phyloP scores from a whole-genome alignment of 2,113 vertebrate species.

The Melanocharis versteri region DNA sequence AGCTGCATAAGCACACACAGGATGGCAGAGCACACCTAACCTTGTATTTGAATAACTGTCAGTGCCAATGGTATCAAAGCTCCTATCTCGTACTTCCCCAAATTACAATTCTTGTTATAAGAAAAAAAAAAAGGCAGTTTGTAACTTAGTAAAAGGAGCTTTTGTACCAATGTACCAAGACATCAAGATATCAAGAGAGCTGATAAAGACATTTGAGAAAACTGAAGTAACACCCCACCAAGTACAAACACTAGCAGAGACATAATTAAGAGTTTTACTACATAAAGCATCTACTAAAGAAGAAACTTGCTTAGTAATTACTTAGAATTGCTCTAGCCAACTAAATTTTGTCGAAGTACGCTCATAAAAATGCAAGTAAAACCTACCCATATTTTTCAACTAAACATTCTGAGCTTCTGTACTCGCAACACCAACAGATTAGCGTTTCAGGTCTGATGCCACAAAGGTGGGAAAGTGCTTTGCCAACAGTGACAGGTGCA shows the following conservation, averaged over 20 bases:
- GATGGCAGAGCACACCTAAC: not conserved
- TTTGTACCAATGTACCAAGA: not conserved
- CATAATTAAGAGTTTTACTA: not conserved
- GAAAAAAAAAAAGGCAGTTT: not conserved
- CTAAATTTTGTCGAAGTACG: not conserved
- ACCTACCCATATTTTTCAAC: not conserved
- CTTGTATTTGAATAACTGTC: not conserved
- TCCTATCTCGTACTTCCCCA: not conserved
- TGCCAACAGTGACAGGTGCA: not conserved
- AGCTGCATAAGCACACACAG: not conserved
- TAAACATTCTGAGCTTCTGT: not conserved
- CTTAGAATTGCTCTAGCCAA: not conserved
- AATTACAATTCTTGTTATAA: not conserved
- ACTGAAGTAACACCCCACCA: accelerated
- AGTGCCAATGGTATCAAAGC: not conserved
- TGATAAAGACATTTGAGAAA: not conserved
- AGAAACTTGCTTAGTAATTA: not conserved
- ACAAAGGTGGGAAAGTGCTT: not conserved
- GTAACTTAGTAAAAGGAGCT: not conserved
- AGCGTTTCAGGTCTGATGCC: not conserved
- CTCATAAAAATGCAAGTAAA: not conserved
- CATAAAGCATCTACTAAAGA: not conserved
- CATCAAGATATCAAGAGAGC: not conserved
- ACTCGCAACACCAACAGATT: not conserved
- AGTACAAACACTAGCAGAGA: not conserved